Evolutionary conservation across 2,113 vertebrate species (phyloP), one percentile per base, ranked within the genome.

Genomic region (Grantiella picta): DNA sequence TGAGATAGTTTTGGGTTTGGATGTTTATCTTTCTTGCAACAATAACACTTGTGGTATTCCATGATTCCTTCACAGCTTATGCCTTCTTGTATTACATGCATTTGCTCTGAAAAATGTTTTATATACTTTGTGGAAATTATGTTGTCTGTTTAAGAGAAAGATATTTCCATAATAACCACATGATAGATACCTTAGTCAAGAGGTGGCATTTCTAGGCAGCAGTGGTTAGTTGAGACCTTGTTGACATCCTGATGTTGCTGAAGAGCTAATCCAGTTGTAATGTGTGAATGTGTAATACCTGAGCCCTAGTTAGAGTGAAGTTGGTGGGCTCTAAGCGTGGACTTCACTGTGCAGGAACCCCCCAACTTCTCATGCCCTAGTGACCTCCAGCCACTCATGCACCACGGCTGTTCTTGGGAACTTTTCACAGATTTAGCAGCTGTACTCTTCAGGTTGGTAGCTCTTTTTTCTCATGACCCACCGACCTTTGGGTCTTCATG

Each of bases 401-500:
- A 89, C 84, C 82, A 12, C 40, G 1, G 29, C 75, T 68, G 10
- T 20, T 75, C 68, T 93, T 92, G 90, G 70, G 84, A 91, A 92
- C 77, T 49, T 90, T 35, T 84, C 68, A 73, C n/a, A 84, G 53
- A 71, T 83, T 65, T 78, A 86, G 86, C 50, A 89, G 53, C 49
- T 0, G 0, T 84, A 86, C 40, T 61, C 64, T 79, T 84, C 88
- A 78, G 68, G 79, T 89, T 95, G 76, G 76, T 89, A 68, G 83
- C 47, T 35, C 63, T 93, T 91, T 89, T 83, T 97, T 96, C 96
- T 96, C 95, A 86, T 92, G 94, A 96, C 90, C 82, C 6, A 1
- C 35, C 71, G 87, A 95, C 86, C 92, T 94, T 75, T 86, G 86
- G 85, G 86, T 80, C 93, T 92, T 96, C 95, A 97, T 79, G 93